Evolutionary conservation across 1,140 invertebrate genomes (phyloP).

Genomic region (Drosophila parabipectinata): DNA sequence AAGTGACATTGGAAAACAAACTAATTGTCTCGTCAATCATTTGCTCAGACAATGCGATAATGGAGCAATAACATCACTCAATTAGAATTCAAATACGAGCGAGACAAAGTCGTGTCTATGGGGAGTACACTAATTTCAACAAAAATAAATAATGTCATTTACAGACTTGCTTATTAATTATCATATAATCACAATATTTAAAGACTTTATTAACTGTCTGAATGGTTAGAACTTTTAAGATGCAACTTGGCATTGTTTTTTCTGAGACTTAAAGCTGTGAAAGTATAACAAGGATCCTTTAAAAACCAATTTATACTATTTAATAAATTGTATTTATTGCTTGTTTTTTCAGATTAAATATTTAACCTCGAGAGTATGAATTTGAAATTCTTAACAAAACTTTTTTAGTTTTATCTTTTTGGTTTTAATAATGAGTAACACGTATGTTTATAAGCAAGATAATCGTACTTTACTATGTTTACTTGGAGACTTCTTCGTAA

Average conservation of each 20-base stretch:
- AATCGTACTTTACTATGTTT: background rate
- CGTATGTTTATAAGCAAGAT: slow-evolving; percentile 1
- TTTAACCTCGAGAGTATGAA: too few relatives aligned
- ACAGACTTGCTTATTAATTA: slow-evolving; percentile 37
- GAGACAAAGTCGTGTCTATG: slow-evolving; percentile 51
- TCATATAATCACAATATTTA: slow-evolving; percentile 18
- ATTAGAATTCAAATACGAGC: slow-evolving; percentile 50
- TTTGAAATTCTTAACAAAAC: background rate
- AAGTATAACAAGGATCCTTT: slow-evolving; percentile 10
- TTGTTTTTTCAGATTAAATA: background rate
- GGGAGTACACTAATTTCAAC: slow-evolving; percentile 44
- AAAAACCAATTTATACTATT: background rate
- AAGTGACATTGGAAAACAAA: slow-evolving; percentile 57
- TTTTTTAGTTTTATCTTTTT: background rate
- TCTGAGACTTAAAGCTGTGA: slow-evolving; percentile 14
- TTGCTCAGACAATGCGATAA: slow-evolving; percentile 41
- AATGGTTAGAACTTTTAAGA: background rate
- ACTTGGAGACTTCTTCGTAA: background rate
- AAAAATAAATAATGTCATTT: slow-evolving; percentile 39
- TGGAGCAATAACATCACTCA: slow-evolving; percentile 53
- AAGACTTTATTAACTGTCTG: slow-evolving; percentile 19
- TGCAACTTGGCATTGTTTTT: slow-evolving; percentile 14
- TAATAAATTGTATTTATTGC: background rate
- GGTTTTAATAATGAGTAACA: slow-evolving; percentile 8
- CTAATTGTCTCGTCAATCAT: slow-evolving; percentile 44